Base-by-base conservation (phyloP, 1,140 invertebrate species). In the Oedothorax gibbosus region DNA sequence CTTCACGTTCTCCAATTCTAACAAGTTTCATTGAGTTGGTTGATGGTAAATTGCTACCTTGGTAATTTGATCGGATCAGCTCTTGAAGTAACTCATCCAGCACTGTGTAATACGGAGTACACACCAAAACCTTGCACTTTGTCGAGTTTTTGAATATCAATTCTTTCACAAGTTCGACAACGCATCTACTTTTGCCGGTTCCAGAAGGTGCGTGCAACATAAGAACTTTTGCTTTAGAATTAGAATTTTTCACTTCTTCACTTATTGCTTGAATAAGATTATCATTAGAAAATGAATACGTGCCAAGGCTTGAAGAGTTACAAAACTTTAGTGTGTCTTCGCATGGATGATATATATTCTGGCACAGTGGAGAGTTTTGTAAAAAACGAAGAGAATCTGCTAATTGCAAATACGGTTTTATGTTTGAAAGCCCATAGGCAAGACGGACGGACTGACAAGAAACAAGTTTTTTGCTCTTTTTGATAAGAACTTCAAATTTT, bases 81-180 rank as follows among this genome's bases (percentile, higher is more conserved):
- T 94, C 91, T 18, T 92, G 86, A 10, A 93, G 92, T 10, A 96
- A 89, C 88, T 94, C 94, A 90, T 97, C 95, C 14, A 96, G 92
- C 3, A 95, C 95, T 6, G 93, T 93, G 90, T 97, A 96, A 1
- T 95, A 96, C 50, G 95, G 95, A 0, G 95, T 94, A 88, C 94
- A 95, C 14, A 97, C 90, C 14, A 96, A 90, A 96, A 93, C 66
- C 90, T 90, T 14, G 87, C 87, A 7, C 86, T 85, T 14, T 12
- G 9, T n/a, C 9, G 49, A 11, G 85, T 60, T 18, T 87, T 88
- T 85, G 88, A 87, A 66, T 64, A 90, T 86, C 50, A 94, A 91
- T 87, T 94, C 92, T 1, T 92, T 89, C 0, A 94, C 90, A 2
- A 95, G 90, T 86, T 93, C 94, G 0, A 93, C 90, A 56, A 95